Conservation (phyloP, 2,113 vertebrate species). For the Barnardius zonarius region DNA sequence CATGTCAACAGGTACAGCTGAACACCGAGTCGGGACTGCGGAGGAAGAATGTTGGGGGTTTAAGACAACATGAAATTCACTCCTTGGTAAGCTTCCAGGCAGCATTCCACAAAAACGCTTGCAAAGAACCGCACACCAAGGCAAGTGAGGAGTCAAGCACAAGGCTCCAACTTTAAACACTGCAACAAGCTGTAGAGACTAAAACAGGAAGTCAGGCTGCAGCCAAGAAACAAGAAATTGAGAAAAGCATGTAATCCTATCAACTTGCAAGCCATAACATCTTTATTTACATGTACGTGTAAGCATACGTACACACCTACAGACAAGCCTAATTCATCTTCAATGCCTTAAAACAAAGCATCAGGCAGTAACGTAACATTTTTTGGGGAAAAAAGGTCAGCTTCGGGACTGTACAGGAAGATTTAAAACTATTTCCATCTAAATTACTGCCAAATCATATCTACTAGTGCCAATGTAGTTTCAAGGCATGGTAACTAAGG, state of each 20-base stretch:
- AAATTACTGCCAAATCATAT: neutral
- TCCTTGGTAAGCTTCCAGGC: neutral
- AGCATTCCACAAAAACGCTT: neutral
- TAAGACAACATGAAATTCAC: neutral
- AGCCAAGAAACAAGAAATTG: neutral
- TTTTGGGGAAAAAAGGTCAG: neutral
- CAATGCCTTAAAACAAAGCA: neutral
- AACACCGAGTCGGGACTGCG: accelerated
- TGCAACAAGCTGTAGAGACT: neutral
- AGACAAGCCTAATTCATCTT: neutral
- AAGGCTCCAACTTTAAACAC: neutral
- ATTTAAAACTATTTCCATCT: neutral
- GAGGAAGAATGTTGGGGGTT: neutral
- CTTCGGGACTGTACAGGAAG: neutral
- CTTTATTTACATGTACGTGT: neutral
- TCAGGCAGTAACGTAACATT: neutral
- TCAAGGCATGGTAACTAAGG: neutral
- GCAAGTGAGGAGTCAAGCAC: neutral
- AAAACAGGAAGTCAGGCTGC: neutral
- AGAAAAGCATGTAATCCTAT: neutral
- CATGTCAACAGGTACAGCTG: neutral
- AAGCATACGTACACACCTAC: neutral
- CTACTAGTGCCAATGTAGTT: neutral
- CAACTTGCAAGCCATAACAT: neutral
- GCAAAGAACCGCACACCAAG: neutral